These are phyloP conservation scores for Gandaritis pyraliata DNA, from an alignment of 2,888 invertebrate genomes.

Conservation along the genomic window DNA sequence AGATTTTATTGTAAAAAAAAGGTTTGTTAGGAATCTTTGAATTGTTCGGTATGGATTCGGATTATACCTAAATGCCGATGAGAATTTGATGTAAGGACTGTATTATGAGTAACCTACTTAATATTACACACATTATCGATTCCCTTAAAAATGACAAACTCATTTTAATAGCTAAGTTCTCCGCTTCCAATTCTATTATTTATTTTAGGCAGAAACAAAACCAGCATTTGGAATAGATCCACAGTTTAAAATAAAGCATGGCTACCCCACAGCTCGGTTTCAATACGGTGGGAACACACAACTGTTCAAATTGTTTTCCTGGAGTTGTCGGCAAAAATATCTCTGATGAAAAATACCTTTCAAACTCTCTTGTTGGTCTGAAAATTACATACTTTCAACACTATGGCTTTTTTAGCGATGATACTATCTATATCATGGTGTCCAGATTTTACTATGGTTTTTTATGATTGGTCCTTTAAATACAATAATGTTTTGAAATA, in stretches of 20 bases:
- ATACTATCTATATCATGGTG: background rate
- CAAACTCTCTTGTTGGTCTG: slow-evolving; percentile 48
- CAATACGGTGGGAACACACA: slow-evolving; percentile 69
- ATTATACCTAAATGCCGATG: too few species aligned
- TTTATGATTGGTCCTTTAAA: too few species aligned
- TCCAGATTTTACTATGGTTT: too few species aligned
- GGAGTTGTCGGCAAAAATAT: slow-evolving; percentile 63
- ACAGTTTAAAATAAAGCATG: slow-evolving; percentile 52
- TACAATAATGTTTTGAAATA: background rate
- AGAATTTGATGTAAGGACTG: too few species aligned
- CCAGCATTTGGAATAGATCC: slow-evolving; percentile 3
- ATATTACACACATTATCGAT: too few species aligned
- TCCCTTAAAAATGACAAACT: too few species aligned
- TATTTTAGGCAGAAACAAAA: background rate
- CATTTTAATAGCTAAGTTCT: too few species aligned
- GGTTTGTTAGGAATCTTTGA: too few species aligned
- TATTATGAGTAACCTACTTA: too few species aligned
- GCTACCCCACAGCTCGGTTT: slow-evolving; percentile 46
- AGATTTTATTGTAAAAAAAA: too few species aligned
- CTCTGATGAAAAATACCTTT: slow-evolving; percentile 65
- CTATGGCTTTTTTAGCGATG: slow-evolving; percentile 6
- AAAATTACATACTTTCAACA: slow-evolving; percentile 47
- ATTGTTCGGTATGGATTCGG: too few species aligned
- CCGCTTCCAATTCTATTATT: background rate
- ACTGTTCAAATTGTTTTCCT: slow-evolving; percentile 71